phyloP scores from a whole-genome alignment of 2,797 vertebrate genomes.

The Mormyrus hasselquistii region DNA sequence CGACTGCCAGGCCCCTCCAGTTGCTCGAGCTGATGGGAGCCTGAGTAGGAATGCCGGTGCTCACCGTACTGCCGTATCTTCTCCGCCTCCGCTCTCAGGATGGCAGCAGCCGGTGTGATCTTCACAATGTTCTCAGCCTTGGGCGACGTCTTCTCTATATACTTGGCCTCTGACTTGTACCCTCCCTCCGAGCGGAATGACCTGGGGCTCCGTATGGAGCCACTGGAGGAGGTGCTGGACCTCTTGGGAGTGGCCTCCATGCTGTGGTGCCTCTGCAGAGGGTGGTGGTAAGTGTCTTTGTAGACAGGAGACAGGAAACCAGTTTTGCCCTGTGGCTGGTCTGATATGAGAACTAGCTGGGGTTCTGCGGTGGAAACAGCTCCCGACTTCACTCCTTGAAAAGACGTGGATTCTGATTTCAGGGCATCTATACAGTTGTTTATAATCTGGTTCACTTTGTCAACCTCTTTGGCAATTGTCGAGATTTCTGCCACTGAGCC shows the following conservation, averaged over 20 bases:
- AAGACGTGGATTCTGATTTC: constrained; percentile 90
- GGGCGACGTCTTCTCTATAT: constrained; percentile 86
- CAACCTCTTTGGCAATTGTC: constrained; percentile 95
- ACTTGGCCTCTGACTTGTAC: constrained; percentile 81
- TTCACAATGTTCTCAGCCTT: constrained; percentile 77
- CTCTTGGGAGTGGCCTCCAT: constrained; percentile 76
- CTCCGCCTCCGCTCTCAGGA: constrained; percentile 84
- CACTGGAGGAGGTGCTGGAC: constrained; percentile 80
- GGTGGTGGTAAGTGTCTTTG: constrained; percentile 81
- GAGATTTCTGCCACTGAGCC: constrained; percentile 91
- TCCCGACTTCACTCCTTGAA: constrained; percentile 76
- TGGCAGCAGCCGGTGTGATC: constrained; percentile 78
- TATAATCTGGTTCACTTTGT: constrained; percentile 98
- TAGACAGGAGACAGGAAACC: constrained; percentile 84
- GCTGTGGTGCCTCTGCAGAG: constrained; percentile 86
- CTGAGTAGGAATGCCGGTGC: constrained; percentile 91
- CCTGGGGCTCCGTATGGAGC: constrained; percentile 82
- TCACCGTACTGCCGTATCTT: constrained; percentile 85
- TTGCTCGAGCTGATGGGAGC: constrained; percentile 79
- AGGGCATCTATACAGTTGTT: constrained; percentile 99
- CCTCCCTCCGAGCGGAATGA: constrained; percentile 81
- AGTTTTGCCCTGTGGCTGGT: constrained; percentile 71
- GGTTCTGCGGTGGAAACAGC: constrained; percentile 78
- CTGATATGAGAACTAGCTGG: constrained; percentile 82
- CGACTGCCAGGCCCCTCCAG: constrained; percentile 63